phyloP scores from a whole-genome alignment of 2,113 vertebrate species.

The Bufo gargarizans region DNA sequence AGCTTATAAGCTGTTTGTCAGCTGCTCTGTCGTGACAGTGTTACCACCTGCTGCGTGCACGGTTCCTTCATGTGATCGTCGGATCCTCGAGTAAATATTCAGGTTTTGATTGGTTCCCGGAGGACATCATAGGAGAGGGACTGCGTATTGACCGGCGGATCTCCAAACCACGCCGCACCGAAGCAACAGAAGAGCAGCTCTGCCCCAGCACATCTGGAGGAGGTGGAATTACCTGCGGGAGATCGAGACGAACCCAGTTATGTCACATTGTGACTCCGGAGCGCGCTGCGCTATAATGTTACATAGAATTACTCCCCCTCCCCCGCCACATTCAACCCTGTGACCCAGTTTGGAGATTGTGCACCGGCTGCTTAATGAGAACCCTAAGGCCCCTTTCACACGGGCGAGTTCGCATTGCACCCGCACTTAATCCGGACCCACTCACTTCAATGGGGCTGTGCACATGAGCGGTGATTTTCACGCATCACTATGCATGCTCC shows the following conservation, averaged over 20 bases:
- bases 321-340: neutral
- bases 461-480: no score
- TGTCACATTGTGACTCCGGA: neutral
- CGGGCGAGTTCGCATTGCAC: no score
- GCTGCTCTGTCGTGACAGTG: no score
- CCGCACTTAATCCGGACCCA: no score
- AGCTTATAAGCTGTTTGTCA: no score
- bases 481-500: no score
- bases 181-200: neutral
- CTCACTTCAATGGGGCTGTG: neutral
- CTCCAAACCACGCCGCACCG: neutral
- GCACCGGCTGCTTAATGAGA: neutral
- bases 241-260: conserved; percentile 28
- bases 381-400: neutral
- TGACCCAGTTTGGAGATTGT: conserved; percentile 5
- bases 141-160: neutral
- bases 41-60: no score
- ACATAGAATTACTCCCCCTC: neutral
- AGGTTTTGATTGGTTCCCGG: neutral
- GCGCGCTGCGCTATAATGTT: neutral
- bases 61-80: neutral
- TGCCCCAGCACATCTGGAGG: neutral
- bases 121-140: no score
- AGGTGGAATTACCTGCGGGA: conserved; percentile 6
- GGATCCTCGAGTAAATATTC: neutral